Percentiles rank a stretch among this genome's conserved stretches.
phyloP scores from a whole-genome alignment of 2,797 vertebrate species.

The Anableps anableps region DNA sequence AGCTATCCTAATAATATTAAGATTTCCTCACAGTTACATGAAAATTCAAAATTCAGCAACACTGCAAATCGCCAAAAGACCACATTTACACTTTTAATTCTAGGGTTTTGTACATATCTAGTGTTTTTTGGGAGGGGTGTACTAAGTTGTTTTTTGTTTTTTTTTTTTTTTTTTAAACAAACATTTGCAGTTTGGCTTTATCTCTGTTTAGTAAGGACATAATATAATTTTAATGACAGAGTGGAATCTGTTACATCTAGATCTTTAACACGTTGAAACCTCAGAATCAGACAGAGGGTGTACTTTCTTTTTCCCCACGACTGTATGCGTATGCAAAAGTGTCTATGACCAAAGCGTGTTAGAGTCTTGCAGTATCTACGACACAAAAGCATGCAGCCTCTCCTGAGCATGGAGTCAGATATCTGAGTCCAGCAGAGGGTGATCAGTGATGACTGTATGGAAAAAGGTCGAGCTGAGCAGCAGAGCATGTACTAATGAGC shows the following conservation, averaged over 20 bases:
- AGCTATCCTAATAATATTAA: background rate
- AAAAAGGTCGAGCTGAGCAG: conserved; percentile 39
- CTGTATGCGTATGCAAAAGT: background rate
- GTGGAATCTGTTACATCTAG: background rate
- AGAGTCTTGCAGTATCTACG: background rate
- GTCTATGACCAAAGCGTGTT: background rate
- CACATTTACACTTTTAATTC: background rate
- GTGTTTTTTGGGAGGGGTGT: background rate
- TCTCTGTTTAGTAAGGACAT: background rate
- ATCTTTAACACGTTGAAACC: background rate
- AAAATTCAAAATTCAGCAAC: background rate
- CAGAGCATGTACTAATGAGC: conserved; percentile 35
- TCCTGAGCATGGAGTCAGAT: conserved; percentile 17
- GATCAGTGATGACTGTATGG: conserved; percentile 31
- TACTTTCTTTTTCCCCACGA: background rate
- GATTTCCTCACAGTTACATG: background rate
- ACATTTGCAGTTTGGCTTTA: background rate
- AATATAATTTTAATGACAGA: background rate
- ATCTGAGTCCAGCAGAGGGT: background rate
- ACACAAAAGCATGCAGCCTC: background rate
- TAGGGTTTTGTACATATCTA: background rate
- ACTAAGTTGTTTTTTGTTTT: background rate
- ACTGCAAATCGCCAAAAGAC: background rate
- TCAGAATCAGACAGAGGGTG: background rate
- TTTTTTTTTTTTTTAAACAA: no score